Conservation (phyloP, 2,888 invertebrate genomes). For the Luperina nickerlii region DNA sequence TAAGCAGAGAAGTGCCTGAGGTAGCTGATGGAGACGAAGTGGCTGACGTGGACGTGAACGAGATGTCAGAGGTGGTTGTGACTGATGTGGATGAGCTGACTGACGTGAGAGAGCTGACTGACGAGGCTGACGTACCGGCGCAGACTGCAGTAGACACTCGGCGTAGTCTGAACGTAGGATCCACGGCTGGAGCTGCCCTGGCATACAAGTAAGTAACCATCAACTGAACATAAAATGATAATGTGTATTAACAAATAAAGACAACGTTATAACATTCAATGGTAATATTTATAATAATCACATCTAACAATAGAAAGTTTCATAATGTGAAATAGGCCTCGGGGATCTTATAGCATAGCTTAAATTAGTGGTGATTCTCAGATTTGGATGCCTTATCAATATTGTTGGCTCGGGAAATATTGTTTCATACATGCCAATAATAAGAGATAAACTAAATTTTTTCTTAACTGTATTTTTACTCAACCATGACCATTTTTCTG, state of each 20-base stretch:
- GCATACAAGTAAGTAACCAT: slow-evolving; percentile 2
- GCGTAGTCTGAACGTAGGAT: slow-evolving; percentile 3
- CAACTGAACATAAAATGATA: background rate
- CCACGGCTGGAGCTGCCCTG: background rate
- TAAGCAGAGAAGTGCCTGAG: slow-evolving; percentile 11
- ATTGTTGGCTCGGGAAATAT: background rate
- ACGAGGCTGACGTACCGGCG: background rate
- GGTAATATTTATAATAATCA: background rate
- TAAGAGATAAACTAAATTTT: background rate
- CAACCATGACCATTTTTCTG: background rate
- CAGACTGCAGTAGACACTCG: slow-evolving; percentile 15
- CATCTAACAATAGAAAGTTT: background rate
- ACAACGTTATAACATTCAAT: background rate
- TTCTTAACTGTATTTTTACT: background rate
- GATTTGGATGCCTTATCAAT: background rate
- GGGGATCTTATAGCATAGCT: too few species aligned
- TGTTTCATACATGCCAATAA: too few species aligned
- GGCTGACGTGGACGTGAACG: background rate
- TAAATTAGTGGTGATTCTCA: background rate
- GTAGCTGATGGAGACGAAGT: background rate
- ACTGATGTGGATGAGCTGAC: slow-evolving; percentile 10
- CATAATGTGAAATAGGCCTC: background rate
- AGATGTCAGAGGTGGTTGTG: background rate
- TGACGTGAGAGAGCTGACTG: background rate
- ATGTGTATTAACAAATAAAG: background rate